Evolutionary conservation across 2,113 vertebrate species (phyloP).

Genomic region (Nothobranchius furzeri): DNA sequence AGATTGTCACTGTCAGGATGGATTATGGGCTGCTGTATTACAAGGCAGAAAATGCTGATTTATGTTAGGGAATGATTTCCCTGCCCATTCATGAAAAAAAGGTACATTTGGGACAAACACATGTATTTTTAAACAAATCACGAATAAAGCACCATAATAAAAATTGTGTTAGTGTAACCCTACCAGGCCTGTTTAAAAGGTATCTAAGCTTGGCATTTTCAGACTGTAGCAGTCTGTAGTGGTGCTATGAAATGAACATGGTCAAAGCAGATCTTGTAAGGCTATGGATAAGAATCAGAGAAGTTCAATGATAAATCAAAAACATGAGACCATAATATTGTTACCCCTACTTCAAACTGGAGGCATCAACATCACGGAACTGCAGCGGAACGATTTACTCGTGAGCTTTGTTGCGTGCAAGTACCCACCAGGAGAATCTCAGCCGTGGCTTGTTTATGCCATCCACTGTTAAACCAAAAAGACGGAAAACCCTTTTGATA

Average conservation of each 20-base stretch:
- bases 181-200: background rate
- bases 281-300: background rate
- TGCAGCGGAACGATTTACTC: too few relatives aligned
- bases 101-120: background rate
- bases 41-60: background rate
- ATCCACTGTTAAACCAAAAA: too few relatives aligned
- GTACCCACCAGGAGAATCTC: too few relatives aligned
- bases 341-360: too few relatives aligned
- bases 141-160: background rate
- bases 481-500: too few relatives aligned
- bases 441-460: too few relatives aligned
- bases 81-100: conserved; percentile 1
- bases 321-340: too few relatives aligned
- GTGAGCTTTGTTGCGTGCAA: too few relatives aligned
- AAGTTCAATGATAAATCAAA: too few relatives aligned
- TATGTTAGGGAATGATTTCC: background rate
- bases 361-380: too few relatives aligned
- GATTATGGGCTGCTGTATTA: conserved; percentile 13
- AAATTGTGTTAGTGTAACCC: background rate
- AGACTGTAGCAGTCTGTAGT: too few relatives aligned
- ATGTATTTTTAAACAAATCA: background rate
- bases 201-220: background rate
- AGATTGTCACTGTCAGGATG: conserved; percentile 25
- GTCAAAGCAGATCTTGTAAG: background rate
- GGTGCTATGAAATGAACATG: background rate